Evolutionary conservation across 2,113 vertebrate species (phyloP).

Genomic region (Ceyx melanurus): DNA sequence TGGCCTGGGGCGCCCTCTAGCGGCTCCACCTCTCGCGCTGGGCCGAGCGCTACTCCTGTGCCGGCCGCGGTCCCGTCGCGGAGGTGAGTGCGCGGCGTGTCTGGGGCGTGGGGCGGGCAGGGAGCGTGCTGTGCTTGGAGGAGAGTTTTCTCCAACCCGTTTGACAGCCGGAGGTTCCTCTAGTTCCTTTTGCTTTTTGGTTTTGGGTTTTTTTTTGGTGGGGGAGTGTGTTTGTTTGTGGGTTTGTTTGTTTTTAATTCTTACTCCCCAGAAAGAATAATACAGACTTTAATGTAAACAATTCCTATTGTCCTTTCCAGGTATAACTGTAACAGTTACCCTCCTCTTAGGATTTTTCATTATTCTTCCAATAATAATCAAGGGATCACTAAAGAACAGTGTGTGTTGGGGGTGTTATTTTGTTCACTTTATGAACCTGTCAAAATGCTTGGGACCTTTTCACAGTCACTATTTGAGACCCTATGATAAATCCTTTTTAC

Average conservation of each 20-base stretch:
- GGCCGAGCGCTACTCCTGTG: not conserved
- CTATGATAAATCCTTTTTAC: not conserved
- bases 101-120: not conserved
- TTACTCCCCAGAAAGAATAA: not conserved
- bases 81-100: not conserved
- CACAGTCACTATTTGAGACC: not conserved
- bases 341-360: not conserved
- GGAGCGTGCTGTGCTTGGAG: fast-evolving
- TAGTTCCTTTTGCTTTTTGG: not conserved
- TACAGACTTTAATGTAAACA: fast-evolving
- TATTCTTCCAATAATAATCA: not conserved
- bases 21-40: not conserved
- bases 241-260: not conserved
- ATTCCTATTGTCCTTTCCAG: fast-evolving
- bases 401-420: not conserved
- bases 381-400: not conserved
- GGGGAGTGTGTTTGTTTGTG: too few species aligned
- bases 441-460: not conserved
- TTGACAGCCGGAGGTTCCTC: not conserved
- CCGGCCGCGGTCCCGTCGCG: not conserved
- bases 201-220: too few species aligned
- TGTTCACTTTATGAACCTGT: not conserved
- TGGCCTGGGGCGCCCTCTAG: not conserved
- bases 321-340: fast-evolving
- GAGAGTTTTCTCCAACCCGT: fast-evolving